A percentile compares a stretch with the other conserved stretches of the same genome.
Evolutionary conservation across 2,888 invertebrate genomes (phyloP).

Genomic region (Mystacides longicornis): DNA sequence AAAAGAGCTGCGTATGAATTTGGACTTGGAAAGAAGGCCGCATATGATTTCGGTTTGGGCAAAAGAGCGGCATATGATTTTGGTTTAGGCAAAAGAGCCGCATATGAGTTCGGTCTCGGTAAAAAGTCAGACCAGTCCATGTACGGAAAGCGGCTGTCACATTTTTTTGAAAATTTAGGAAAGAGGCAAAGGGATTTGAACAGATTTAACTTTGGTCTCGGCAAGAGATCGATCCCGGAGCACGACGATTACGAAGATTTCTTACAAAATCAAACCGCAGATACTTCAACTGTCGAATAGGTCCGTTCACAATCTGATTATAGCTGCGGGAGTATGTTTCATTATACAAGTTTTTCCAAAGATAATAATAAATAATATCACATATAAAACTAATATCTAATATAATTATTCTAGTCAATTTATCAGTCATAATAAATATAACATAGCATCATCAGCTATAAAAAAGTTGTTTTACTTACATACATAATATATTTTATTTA

Average conservation of each 20-base stretch:
- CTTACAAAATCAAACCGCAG: not conserved
- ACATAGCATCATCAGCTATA: too few relatives aligned
- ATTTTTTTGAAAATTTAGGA: slow-evolving; percentile 42
- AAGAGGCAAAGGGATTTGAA: slow-evolving; percentile 47
- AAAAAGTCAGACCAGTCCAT: slow-evolving; percentile 18
- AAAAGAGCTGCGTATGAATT: slow-evolving; percentile 21
- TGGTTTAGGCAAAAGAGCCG: slow-evolving; percentile 16
- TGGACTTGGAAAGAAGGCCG: slow-evolving; percentile 19
- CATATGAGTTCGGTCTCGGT: slow-evolving; percentile 23
- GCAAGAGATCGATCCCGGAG: slow-evolving; percentile 36
- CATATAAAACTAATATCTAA: not conserved
- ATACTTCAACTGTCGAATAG: not conserved
- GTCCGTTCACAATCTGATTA: too few relatives aligned
- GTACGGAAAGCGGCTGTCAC: slow-evolving; percentile 17
- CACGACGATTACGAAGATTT: not conserved
- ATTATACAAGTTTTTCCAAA: too few relatives aligned
- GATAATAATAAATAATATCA: not conserved
- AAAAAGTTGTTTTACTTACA: too few relatives aligned
- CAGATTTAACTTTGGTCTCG: slow-evolving; percentile 51
- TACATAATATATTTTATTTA: too few relatives aligned
- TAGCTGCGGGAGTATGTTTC: too few relatives aligned
- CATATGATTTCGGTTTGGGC: slow-evolving; percentile 21
- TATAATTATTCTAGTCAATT: not conserved
- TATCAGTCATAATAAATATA: not conserved
- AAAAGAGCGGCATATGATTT: slow-evolving; percentile 26